Evolutionary conservation across 2,113 vertebrate genomes (phyloP).

Genomic region (Bos indicus): DNA sequence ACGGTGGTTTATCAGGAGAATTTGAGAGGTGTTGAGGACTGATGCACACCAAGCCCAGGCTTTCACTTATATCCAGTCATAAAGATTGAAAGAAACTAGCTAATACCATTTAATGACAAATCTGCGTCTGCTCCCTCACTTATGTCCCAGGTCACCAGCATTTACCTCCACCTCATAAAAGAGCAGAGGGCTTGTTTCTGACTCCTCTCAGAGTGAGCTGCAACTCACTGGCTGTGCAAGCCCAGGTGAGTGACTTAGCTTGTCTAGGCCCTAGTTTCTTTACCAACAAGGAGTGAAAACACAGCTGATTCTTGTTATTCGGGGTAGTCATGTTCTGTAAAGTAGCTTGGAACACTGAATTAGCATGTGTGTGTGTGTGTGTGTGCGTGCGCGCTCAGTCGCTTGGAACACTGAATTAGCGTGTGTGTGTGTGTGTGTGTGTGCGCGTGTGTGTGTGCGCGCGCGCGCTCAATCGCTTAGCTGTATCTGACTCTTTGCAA

Average conservation of each 20-base stretch:
- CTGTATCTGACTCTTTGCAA: not conserved
- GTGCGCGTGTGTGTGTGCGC: accelerated
- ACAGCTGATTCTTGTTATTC: not conserved
- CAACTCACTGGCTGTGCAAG: not conserved
- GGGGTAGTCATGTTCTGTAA: not conserved
- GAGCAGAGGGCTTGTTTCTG: not conserved
- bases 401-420: not conserved
- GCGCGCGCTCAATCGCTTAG: not conserved
- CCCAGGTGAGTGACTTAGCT: not conserved
- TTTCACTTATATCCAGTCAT: not conserved
- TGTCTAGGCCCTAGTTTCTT: not conserved
- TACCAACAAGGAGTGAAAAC: not conserved
- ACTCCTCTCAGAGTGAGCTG: not conserved
- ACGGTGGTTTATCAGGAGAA: not conserved
- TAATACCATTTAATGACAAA: not conserved
- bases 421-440: not conserved
- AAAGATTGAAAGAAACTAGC: not conserved
- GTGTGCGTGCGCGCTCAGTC: not conserved
- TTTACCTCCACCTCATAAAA: not conserved
- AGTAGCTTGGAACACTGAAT: not conserved
- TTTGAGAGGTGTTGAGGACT: not conserved
- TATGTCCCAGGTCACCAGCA: not conserved
- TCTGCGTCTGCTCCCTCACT: not conserved
- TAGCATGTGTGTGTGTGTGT: not conserved
- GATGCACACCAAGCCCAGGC: not conserved